Conservation (phyloP, 2,888 invertebrate genomes). For the Drosophila mettleri region DNA sequence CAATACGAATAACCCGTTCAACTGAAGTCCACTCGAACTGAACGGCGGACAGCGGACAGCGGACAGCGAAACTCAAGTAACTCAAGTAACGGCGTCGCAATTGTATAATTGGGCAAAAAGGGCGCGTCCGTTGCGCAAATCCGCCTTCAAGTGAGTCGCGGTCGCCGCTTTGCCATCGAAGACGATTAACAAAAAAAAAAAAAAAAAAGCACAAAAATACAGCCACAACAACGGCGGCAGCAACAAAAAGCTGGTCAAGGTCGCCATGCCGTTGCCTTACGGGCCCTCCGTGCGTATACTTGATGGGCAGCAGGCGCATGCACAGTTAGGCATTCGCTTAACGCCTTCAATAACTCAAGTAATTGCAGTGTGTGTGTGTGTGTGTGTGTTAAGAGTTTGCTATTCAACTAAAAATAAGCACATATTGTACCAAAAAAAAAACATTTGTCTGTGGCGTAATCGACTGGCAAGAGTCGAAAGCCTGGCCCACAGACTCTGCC, state of each 20-base stretch:
- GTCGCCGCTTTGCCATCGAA: slow-evolving; percentile 45
- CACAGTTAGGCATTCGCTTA: slow-evolving; percentile 46
- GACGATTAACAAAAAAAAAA: slow-evolving; percentile 24
- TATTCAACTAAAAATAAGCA: slow-evolving; percentile 20
- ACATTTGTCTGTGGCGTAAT: slow-evolving; percentile 33
- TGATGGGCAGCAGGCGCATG: slow-evolving; percentile 44
- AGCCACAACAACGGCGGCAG: not conserved
- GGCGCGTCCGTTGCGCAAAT: slow-evolving; percentile 74
- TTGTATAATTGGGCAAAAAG: slow-evolving; percentile 75
- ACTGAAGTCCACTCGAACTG: slow-evolving; percentile 25
- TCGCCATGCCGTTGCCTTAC: slow-evolving; percentile 33
- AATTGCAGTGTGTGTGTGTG: slow-evolving; percentile 18
- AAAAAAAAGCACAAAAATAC: slow-evolving; percentile 4
- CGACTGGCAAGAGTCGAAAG: slow-evolving; percentile 5
- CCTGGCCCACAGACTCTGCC: slow-evolving; percentile 5
- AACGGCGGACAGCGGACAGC: slow-evolving; percentile 12
- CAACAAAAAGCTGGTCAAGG: slow-evolving; percentile 63
- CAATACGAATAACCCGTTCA: slow-evolving; percentile 70
- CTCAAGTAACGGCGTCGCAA: slow-evolving; percentile 55
- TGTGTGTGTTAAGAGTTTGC: slow-evolving; percentile 8
- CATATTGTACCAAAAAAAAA: slow-evolving; percentile 2
- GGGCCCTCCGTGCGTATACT: slow-evolving; percentile 57
- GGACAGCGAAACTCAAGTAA: slow-evolving; percentile 7
- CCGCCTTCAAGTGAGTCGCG: slow-evolving; percentile 44
- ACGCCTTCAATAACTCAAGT: slow-evolving; percentile 35